Percentiles rank a stretch among this genome's conserved stretches.
Evolutionary conservation across 92 coral and sea anemone species (phyloP).

Genomic region (Hydrozoanthus gracilis): DNA sequence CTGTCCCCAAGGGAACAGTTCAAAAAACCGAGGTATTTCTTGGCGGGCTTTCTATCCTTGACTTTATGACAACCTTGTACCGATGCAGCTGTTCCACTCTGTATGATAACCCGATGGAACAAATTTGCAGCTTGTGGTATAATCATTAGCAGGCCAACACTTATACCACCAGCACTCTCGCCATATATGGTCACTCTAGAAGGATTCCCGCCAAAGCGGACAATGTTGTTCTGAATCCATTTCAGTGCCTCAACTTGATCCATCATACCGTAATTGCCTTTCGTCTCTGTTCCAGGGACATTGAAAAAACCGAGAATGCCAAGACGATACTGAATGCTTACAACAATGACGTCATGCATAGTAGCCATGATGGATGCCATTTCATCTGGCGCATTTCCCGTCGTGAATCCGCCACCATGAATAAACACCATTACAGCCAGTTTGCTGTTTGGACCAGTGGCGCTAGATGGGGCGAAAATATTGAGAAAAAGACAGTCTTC

Average conservation of each 20-base stretch:
- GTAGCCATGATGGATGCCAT: slow-evolving; percentile 49
- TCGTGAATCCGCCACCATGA: slow-evolving; percentile 67
- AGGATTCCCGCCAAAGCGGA: slow-evolving; percentile 50
- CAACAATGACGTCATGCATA: slow-evolving; percentile 65
- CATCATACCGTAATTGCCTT: slow-evolving; percentile 70
- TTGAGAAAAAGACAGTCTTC: slow-evolving; percentile 76
- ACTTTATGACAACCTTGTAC: slow-evolving; percentile 3
- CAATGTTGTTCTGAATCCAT: slow-evolving; percentile 54
- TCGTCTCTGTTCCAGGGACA: slow-evolving; percentile 64
- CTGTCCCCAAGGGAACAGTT: slow-evolving; percentile 1
- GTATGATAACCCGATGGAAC: slow-evolving; percentile 51
- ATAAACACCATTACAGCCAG: slow-evolving; percentile 73
- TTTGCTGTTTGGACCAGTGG: slow-evolving; percentile 28
- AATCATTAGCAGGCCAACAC: slow-evolving; percentile 40
- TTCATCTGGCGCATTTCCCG: slow-evolving; percentile 13
- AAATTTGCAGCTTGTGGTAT: slow-evolving; percentile 43
- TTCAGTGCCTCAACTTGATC: slow-evolving; percentile 66
- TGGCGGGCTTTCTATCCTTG: background rate
- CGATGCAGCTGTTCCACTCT: slow-evolving; percentile 39
- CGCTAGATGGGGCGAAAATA: slow-evolving; percentile 51
- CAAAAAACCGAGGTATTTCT: background rate
- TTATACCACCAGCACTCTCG: slow-evolving; percentile 36
- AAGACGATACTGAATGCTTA: slow-evolving; percentile 69
- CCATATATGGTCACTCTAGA: slow-evolving; percentile 49
- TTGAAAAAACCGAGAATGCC: slow-evolving; percentile 75